These are phyloP conservation scores for Drosophila guanche DNA, from an alignment of 1,140 invertebrate genomes.

Conservation along the genomic window DNA sequence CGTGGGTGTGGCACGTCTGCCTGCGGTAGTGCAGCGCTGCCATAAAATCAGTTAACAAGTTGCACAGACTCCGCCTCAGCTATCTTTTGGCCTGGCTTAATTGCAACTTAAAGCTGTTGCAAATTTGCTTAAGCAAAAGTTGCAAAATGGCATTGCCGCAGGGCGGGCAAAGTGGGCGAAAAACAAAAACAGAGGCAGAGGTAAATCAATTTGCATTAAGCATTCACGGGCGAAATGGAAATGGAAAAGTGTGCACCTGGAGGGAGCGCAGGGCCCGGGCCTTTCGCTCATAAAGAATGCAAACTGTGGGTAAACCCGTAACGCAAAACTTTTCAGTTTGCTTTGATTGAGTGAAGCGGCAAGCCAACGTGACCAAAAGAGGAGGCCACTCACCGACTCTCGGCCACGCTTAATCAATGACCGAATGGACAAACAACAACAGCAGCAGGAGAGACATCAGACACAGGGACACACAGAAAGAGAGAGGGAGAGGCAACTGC, in stretches of 20 bases:
- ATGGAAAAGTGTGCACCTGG: constrained; percentile 14
- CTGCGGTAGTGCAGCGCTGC: constrained; percentile 28
- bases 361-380: constrained; percentile 22
- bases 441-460: constrained; percentile 24
- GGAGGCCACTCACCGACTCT: constrained; percentile 28
- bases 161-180: background rate
- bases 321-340: constrained; percentile 51
- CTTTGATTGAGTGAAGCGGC: constrained; percentile 58
- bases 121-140: constrained; percentile 53
- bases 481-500: constrained; percentile 6
- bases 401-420: constrained; percentile 78
- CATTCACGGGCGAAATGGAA: constrained; percentile 40
- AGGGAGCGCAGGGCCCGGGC: too few relatives aligned
- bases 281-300: constrained; percentile 59
- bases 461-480: constrained; percentile 7
- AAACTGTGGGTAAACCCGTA: constrained; percentile 62
- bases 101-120: constrained; percentile 64
- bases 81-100: constrained; percentile 35
- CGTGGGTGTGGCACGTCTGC: constrained; percentile 41
- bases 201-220: constrained; percentile 71
- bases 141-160: constrained; percentile 8
- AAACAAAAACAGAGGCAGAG: constrained; percentile 14
- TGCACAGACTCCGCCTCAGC: constrained; percentile 22
- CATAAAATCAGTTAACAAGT: constrained; percentile 77
- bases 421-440: constrained; percentile 65